phyloP scores from a whole-genome alignment of 2,888 invertebrate species.

The Orthosia gracilis region DNA sequence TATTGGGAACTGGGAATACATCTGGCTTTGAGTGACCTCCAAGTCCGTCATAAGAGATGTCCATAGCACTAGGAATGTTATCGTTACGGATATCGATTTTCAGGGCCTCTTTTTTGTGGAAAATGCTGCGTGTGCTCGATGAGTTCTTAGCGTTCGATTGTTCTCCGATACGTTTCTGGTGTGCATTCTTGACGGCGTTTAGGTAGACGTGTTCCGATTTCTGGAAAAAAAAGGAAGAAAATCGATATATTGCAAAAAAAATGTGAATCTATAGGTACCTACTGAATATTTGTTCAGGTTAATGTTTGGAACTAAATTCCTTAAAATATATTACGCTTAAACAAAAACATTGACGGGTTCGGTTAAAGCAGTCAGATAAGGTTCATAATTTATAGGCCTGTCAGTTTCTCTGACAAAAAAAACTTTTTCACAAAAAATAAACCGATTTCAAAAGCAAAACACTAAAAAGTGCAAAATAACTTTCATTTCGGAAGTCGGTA shows the following conservation, averaged over 20 bases:
- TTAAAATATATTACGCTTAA: too few relatives aligned
- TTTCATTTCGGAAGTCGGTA: too few relatives aligned
- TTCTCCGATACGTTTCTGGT: constrained; percentile 64
- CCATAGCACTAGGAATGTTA: constrained; percentile 54
- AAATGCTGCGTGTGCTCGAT: constrained; percentile 74
- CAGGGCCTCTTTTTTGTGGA: constrained; percentile 75
- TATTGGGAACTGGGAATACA: constrained; percentile 82
- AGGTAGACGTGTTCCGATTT: constrained; percentile 78
- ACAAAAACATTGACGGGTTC: too few relatives aligned
- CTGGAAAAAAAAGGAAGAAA: constrained; percentile 69
- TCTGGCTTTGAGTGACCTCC: constrained; percentile 91
- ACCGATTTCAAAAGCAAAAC: too few relatives aligned
- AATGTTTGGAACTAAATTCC: too few relatives aligned
- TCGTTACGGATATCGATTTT: constrained; percentile 69
- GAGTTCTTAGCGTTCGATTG: constrained; percentile 38
- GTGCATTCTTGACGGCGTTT: constrained; percentile 72
- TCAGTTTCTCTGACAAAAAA: too few relatives aligned
- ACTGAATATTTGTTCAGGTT: too few relatives aligned
- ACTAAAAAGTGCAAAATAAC: too few relatives aligned
- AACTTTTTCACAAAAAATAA: too few relatives aligned
- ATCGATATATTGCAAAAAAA: background rate
- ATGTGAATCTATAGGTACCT: too few relatives aligned
- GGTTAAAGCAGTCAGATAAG: too few relatives aligned
- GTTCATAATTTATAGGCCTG: too few relatives aligned
- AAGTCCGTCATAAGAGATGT: constrained; percentile 88